Conservation (phyloP, 2,113 vertebrate genomes). For the Siniperca knerii region DNA sequence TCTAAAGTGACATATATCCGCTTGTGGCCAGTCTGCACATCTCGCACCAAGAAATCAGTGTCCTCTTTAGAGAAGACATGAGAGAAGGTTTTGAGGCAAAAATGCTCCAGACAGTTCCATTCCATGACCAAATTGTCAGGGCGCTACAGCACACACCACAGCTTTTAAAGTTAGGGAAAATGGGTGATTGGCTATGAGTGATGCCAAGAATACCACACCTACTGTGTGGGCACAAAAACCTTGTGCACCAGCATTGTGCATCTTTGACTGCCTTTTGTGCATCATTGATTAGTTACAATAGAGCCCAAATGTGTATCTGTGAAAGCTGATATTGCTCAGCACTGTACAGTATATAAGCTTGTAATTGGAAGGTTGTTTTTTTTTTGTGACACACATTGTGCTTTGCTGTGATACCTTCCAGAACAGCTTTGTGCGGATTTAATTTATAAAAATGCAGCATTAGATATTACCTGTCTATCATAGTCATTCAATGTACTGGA, state of each 20-base stretch:
- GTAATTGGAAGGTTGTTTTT: background rate
- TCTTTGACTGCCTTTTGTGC: background rate
- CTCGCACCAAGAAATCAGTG: slow-evolving; percentile 35
- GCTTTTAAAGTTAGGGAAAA: background rate
- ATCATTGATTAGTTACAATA: background rate
- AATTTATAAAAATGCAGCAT: background rate
- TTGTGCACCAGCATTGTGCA: background rate
- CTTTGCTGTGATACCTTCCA: background rate
- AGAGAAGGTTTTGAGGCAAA: slow-evolving; percentile 42
- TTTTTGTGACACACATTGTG: background rate
- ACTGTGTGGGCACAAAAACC: background rate
- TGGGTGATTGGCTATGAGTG: background rate
- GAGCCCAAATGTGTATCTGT: background rate
- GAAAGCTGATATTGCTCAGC: background rate
- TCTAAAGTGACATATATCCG: slow-evolving; percentile 66
- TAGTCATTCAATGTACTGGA: background rate
- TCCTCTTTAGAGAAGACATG: slow-evolving; percentile 38
- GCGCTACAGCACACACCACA: no score
- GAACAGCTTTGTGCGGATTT: background rate
- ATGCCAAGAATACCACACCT: background rate
- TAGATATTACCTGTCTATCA: background rate
- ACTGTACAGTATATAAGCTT: background rate
- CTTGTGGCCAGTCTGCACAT: slow-evolving; percentile 58
- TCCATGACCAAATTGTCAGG: background rate
- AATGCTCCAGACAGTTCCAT: slow-evolving; percentile 14